Conservation (phyloP, 2,888 invertebrate species). For the Neria commutata region DNA sequence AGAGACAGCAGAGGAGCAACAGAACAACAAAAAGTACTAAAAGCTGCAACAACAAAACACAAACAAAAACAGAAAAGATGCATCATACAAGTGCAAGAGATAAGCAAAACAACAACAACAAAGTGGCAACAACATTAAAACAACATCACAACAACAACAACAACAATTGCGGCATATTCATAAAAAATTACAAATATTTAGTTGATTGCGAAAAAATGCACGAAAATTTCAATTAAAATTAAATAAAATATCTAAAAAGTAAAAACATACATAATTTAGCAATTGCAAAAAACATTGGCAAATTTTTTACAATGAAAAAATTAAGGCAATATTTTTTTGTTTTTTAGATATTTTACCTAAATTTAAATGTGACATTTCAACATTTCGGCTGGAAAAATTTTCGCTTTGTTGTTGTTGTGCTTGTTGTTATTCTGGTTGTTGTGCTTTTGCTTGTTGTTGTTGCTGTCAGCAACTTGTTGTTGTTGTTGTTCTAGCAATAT, state of each 20-base stretch:
- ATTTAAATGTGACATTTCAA: conserved; percentile 41
- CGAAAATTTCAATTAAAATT: too few relatives aligned
- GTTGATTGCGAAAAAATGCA: too few relatives aligned
- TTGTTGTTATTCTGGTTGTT: too few relatives aligned
- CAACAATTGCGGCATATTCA: not conserved
- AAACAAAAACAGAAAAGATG: not conserved
- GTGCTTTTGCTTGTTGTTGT: not conserved
- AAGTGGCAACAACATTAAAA: not conserved
- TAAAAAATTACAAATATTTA: not conserved
- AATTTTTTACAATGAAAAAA: conserved; percentile 23
- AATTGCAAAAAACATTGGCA: conserved; percentile 14
- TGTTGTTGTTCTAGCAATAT: conserved; percentile 22
- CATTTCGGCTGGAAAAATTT: conserved; percentile 32
- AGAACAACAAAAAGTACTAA: too few relatives aligned
- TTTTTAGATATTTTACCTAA: conserved; percentile 58
- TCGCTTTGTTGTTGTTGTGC: conserved; percentile 32
- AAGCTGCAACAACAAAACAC: not conserved
- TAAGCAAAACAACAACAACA: not conserved
- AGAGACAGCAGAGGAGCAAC: too few relatives aligned
- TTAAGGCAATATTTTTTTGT: conserved; percentile 35
- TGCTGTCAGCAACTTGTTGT: conserved; percentile 15
- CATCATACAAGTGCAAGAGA: not conserved
- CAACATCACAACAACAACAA: not conserved
- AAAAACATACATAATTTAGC: too few relatives aligned
- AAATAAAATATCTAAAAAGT: conserved; percentile 52